phyloP scores from a whole-genome alignment of 53 echinoderm and acorn worm species.

The Paracentrotus lividus region DNA sequence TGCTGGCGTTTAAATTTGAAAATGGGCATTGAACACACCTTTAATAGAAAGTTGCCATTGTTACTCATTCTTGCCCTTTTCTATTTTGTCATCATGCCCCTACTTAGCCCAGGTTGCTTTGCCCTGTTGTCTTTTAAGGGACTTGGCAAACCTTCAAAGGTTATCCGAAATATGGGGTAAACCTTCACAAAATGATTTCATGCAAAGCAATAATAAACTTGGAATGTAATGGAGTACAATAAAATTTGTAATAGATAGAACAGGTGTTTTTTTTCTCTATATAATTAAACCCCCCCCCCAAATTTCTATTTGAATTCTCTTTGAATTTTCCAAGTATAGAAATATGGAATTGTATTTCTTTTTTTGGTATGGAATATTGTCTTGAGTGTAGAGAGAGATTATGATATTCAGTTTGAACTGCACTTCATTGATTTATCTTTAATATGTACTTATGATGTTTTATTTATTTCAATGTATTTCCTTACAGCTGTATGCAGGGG shows the following conservation, averaged over 20 bases:
- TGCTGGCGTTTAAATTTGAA: no score
- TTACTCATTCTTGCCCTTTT: not conserved
- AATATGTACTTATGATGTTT: no score
- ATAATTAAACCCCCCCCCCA: no score
- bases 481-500: constrained; percentile 87
- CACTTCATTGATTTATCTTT: no score
- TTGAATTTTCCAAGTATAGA: no score
- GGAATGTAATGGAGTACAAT: not conserved
- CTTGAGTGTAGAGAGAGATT: no score
- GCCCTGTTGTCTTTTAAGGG: not conserved
- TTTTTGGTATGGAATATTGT: no score
- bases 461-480: constrained; percentile 8
- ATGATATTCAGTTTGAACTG: no score
- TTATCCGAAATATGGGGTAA: not conserved
- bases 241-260: not conserved
- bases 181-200: not conserved
- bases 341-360: no score
- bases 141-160: not conserved
- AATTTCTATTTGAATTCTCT: no score
- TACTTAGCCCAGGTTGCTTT: not conserved
- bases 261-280: not conserved
- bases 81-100: not conserved
- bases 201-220: not conserved
- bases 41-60: not conserved
- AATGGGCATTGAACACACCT: no score